Evolutionary conservation across 2,888 invertebrate species (phyloP), one percentile per base, ranked within the genome.

Genomic region (Drosophila mimetica): DNA sequence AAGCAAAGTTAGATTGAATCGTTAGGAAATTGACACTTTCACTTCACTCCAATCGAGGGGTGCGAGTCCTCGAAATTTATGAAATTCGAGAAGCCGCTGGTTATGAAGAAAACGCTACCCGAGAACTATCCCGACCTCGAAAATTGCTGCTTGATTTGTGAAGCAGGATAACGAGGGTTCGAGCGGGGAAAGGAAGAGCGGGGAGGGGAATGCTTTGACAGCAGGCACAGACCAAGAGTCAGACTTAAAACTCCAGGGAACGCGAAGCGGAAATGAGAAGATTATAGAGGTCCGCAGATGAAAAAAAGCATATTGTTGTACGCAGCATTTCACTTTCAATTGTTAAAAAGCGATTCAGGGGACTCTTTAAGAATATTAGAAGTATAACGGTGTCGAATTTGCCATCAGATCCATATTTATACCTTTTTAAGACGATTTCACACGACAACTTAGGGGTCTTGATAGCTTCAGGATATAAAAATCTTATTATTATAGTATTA

Each of bases 21-120:
- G 76, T 74, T 82, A 59, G 80, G 78, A 82, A 82, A 85, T 76
- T 79, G 83, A 82, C 83, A 82, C 81, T 76, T 82, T 82, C 70
- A 57, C 67, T 22, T 47, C 50, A 36, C 52, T 51, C 32, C n/a
- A 37, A 20, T 6, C 36, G 22, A 70, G 61, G 52, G 71, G 37
- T 65, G 64, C 36, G 51, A 44, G 53, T 44, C 34, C 51, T 47
- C 58, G 47, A 76, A 70, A 81, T 77, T 81, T 76, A 75, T 80
- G 80, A 81, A 80, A 80, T 74, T 66, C 51, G 80, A 80, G 84
- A 64, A 84, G 84, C 70, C 81, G 58, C 72, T 72, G 52, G 60
- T 48, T 54, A 41, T 32, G 63, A 44, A 32, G 64, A 64, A 60
- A 37, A 64, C 34, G 63, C 51, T 61, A 48, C 61, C 60, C 44